A percentile compares a stretch with the other conserved stretches of the same genome.
phyloP scores from a whole-genome alignment of 2,113 vertebrate genomes.

The Trinectes maculatus region DNA sequence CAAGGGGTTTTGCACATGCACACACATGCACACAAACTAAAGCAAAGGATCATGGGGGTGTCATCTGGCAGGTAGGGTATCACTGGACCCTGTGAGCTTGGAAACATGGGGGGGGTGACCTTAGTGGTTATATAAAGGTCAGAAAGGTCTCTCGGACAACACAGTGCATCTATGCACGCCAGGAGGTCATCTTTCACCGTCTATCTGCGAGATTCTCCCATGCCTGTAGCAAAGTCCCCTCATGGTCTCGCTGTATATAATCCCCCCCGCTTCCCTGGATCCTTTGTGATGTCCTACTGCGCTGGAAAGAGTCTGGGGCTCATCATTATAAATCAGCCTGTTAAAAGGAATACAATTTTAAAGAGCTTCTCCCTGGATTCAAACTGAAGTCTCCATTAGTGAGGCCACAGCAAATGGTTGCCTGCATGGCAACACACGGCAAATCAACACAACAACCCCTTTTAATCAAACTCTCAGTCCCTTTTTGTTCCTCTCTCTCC shows the following conservation, averaged over 20 bases:
- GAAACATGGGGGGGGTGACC: conserved; percentile 80
- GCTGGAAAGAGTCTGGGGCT: conserved; percentile 56
- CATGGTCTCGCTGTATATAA: conserved; percentile 57
- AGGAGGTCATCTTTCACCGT: conserved; percentile 70
- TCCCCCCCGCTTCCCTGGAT: conserved; percentile 49
- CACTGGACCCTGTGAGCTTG: conserved; percentile 70
- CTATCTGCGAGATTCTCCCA: conserved; percentile 58
- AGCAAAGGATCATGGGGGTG: conserved; percentile 82
- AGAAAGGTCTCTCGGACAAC: conserved; percentile 59
- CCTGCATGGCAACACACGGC: conserved; percentile 63
- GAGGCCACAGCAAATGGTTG: conserved; percentile 69
- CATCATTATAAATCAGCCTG: conserved; percentile 81
- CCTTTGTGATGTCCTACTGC: conserved; percentile 69
- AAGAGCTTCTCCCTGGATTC: conserved; percentile 75
- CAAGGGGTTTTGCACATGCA: conserved; percentile 77
- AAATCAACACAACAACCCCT: conserved; percentile 69
- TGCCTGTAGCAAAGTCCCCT: conserved; percentile 56
- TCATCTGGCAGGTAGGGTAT: conserved; percentile 82
- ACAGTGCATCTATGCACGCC: conserved; percentile 54
- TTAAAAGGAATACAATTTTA: conserved; percentile 78
- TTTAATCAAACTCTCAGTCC: conserved; percentile 58
- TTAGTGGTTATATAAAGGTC: conserved; percentile 75
- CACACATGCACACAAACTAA: conserved; percentile 61
- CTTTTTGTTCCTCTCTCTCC: conserved; percentile 42
- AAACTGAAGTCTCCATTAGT: conserved; percentile 77